Evolutionary conservation across 2,113 vertebrate species (phyloP).

Genomic region (Nerophis ophidion): DNA sequence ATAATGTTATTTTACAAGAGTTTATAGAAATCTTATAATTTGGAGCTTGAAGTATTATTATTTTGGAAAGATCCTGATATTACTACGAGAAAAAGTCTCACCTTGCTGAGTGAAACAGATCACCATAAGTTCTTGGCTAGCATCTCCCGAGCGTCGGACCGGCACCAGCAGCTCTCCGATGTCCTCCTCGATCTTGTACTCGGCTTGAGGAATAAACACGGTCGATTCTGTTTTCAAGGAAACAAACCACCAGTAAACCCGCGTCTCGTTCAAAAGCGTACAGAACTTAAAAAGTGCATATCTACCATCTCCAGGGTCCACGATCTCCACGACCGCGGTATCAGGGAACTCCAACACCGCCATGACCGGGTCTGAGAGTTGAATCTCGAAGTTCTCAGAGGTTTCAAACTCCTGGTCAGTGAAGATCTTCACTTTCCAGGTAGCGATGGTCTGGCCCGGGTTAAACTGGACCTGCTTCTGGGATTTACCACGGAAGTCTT

Average conservation of each 20-base stretch:
- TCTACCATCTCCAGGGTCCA: conserved; percentile 82
- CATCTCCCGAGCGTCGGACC: conserved; percentile 75
- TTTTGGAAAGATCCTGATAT: background rate
- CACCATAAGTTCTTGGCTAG: conserved; percentile 78
- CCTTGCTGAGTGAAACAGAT: conserved; percentile 82
- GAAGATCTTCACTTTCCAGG: conserved; percentile 80
- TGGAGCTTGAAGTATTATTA: background rate
- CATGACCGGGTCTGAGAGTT: conserved; percentile 79
- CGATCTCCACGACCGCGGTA: conserved; percentile 73
- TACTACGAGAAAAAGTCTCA: conserved; percentile 25
- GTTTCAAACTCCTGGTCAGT: conserved; percentile 79
- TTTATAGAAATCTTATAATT: background rate
- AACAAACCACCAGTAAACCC: background rate
- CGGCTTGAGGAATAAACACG: conserved; percentile 79
- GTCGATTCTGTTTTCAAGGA: conserved; percentile 72
- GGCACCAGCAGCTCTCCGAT: conserved; percentile 78
- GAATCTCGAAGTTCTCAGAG: conserved; percentile 82
- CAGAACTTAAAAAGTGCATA: background rate
- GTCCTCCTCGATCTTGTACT: conserved; percentile 79
- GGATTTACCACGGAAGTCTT: conserved; percentile 79
- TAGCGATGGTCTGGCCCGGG: conserved; percentile 77
- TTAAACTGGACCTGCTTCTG: conserved; percentile 83
- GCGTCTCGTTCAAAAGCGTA: background rate
- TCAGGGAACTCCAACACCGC: conserved; percentile 78
- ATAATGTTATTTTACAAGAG: background rate